Evolutionary conservation across 2,113 vertebrate species (phyloP), one percentile per base, ranked within the genome.

Genomic region (Laticauda colubrina): DNA sequence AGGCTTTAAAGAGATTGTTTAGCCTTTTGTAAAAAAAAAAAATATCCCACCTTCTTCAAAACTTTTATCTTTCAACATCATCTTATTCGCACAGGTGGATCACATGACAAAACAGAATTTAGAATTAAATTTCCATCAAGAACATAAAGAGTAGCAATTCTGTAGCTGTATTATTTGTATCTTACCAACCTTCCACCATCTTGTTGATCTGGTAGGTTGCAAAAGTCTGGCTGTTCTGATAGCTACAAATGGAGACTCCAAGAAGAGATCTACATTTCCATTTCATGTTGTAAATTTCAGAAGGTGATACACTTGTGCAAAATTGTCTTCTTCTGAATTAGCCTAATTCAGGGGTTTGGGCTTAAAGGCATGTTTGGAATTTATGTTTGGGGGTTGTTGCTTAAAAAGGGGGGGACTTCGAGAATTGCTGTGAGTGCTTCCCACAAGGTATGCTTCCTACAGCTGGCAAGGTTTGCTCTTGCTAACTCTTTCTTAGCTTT

Each of bases 91-190:
- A 29, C 94, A 93, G 21, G 3, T 5, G 85, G 88, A 81, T 59
- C n/a, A 45, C 45, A 92, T 91, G 92, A 88, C 85, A 92, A 90
- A 55, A 7, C 43, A 48, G 4, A 91, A 87, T 95, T 97, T 94
- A 95, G 95, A 96, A 95, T 92, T 94, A 85, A 34, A 24, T 45
- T 75, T 88, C 23, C 34, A 29, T 51, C 48, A 75, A 56, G 51
- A 12, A 12, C n/a, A 12, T 86, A 92, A 12, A 51, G 85, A 87
- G 24, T 26, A 15, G 29, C 43, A 34, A 64, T n/a, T 39, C 10
- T 14, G 4, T 9, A 51, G 8, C 5, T 56, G 1, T 4, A 18
- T 61, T 91, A 56, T 3, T 91, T 11, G 9, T 45, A 64, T 53
- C 45, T 87, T 21, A 26, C 56, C 85, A 64, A n/a, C 11, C 15